Evolutionary conservation across 2,888 invertebrate genomes (phyloP).

Genomic region (Caenorhabditis panamensis): DNA sequence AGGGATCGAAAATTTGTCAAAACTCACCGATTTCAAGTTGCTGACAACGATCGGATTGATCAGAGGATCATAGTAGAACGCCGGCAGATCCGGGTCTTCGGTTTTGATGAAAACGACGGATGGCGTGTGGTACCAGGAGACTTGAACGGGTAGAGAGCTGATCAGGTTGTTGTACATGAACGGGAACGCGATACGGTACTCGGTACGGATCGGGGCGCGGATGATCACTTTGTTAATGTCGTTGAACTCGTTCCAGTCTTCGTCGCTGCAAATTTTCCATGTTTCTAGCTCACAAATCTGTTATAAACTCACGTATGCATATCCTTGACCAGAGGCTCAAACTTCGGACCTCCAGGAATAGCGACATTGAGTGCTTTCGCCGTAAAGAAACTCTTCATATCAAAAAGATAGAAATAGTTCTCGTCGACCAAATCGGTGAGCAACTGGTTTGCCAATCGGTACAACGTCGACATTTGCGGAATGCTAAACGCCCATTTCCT

Average conservation of each 20-base stretch:
- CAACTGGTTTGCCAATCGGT: conserved; percentile 96
- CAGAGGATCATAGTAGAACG: conserved; percentile 99
- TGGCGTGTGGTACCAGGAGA: conserved; percentile 99
- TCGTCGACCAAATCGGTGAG: conserved; percentile 94
- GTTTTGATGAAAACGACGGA: conserved; percentile 99
- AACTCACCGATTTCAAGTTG: conserved; percentile 85
- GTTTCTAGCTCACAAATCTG: no score
- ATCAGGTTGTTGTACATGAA: conserved; percentile 93
- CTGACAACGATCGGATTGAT: conserved; percentile 99
- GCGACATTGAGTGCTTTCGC: conserved; percentile 99
- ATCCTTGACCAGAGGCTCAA: conserved; percentile 98
- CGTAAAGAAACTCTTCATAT: conserved; percentile 99
- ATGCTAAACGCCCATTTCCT: conserved; percentile 95
- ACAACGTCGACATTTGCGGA: conserved; percentile 97
- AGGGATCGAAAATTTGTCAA: neutral
- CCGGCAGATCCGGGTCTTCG: conserved; percentile 99
- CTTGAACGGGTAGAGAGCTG: conserved; percentile 92
- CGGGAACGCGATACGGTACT: conserved; percentile 99
- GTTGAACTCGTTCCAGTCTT: conserved; percentile 99
- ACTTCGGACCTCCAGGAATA: conserved; percentile 99
- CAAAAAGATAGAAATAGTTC: conserved; percentile 99
- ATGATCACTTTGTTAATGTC: conserved; percentile 99
- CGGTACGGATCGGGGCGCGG: conserved; percentile 96
- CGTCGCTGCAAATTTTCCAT: conserved; percentile 86
- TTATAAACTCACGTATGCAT: conserved; percentile 88